Conservation (phyloP, 1,140 invertebrate genomes). For the Acarapis woodi region DNA sequence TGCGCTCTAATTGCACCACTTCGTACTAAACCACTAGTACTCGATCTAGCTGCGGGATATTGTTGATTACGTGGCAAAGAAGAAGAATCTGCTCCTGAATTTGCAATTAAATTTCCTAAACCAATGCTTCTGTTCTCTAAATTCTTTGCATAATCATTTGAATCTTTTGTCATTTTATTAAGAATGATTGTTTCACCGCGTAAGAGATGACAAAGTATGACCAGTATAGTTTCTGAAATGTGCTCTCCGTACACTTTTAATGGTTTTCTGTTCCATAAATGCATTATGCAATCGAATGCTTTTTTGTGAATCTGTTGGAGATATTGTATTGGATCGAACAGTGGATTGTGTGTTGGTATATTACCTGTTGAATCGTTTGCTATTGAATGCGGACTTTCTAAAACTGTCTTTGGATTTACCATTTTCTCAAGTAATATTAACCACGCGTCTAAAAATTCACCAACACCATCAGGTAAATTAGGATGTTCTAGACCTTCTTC, state of each 20-base stretch:
- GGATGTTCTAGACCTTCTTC: slow-evolving; percentile 29
- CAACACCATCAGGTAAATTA: slow-evolving; percentile 28
- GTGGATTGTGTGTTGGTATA: slow-evolving; percentile 16
- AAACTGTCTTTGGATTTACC: slow-evolving; percentile 50
- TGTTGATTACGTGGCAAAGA: no score
- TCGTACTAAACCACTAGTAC: no score
- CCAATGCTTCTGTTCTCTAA: slow-evolving; percentile 8
- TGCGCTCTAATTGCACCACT: not conserved
- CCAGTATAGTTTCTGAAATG: slow-evolving; percentile 48
- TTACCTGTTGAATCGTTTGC: slow-evolving; percentile 26
- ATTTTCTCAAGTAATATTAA: slow-evolving; percentile 54
- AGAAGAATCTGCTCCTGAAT: slow-evolving; percentile 17
- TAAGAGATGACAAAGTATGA: slow-evolving; percentile 49
- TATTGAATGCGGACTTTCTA: slow-evolving; percentile 48
- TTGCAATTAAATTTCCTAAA: slow-evolving; percentile 20
- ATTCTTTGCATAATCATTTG: not conserved
- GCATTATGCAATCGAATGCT: slow-evolving; percentile 44
- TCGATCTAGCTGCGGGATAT: no score
- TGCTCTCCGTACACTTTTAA: slow-evolving; percentile 39
- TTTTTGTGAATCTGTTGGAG: slow-evolving; percentile 43
- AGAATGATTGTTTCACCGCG: slow-evolving; percentile 42
- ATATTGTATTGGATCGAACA: slow-evolving; percentile 43
- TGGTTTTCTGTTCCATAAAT: slow-evolving; percentile 47
- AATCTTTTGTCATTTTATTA: slow-evolving; percentile 12
- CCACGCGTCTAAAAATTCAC: slow-evolving; percentile 62